Evolutionary conservation across 1,140 invertebrate species (phyloP).

Genomic region (Proales similis): DNA sequence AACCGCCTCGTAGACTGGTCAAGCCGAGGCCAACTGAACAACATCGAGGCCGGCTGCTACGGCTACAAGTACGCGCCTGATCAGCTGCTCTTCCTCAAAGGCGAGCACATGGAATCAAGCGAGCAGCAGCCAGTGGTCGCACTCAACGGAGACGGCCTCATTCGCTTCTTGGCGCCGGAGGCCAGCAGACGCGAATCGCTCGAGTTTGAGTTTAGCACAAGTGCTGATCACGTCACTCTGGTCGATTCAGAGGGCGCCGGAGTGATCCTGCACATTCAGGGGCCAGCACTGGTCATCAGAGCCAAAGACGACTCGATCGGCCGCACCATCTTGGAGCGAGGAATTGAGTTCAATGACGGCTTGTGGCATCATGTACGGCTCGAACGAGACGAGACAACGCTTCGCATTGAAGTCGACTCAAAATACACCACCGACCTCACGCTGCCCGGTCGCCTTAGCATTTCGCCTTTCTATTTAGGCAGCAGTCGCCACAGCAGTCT

Average conservation of each 20-base stretch:
- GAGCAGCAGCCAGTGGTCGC: neutral
- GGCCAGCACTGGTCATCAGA: constrained; percentile 16
- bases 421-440: constrained; percentile 28
- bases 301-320: constrained; percentile 11
- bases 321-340: neutral
- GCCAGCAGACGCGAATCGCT: neutral
- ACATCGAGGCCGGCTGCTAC: constrained; percentile 29
- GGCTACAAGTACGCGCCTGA: constrained; percentile 3
- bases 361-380: constrained; percentile 17
- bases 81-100: neutral
- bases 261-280: constrained; percentile 27
- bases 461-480: constrained; percentile 1
- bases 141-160: constrained; percentile 4
- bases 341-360: constrained; percentile 18
- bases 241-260: constrained; percentile 9
- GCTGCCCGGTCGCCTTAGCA: neutral
- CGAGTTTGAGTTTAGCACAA: constrained; percentile 28
- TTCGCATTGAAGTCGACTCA: constrained; percentile 30
- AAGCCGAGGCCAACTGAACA: neutral
- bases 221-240: constrained; percentile 8
- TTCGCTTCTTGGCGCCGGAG: neutral
- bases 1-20: constrained; percentile 31
- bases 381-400: constrained; percentile 7
- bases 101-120: neutral
- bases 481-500: neutral